Conservation (phyloP, 2,113 vertebrate genomes). For the Syngnathus typhle region DNA sequence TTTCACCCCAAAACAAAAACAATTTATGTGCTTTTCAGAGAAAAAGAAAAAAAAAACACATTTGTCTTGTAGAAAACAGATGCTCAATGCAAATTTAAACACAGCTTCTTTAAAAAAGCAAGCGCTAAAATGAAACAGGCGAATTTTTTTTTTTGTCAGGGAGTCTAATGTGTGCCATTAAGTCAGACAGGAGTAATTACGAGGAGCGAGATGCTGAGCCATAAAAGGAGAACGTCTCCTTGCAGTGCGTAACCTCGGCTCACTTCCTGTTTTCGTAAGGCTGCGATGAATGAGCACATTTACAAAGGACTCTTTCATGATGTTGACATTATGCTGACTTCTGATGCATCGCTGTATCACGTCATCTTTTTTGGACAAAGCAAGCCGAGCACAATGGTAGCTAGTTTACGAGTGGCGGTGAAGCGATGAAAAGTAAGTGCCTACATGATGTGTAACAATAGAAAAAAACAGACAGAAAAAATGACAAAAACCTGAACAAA, state of each 20-base stretch:
- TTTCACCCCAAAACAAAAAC: no score
- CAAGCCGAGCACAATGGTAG: slow-evolving; percentile 77
- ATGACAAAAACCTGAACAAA: slow-evolving; percentile 40
- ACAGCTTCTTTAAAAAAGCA: neutral
- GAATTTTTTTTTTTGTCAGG: neutral
- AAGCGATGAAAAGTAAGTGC: slow-evolving; percentile 47
- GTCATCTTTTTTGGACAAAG: slow-evolving; percentile 63
- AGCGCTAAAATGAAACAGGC: neutral
- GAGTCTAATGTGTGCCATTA: neutral
- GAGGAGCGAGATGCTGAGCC: neutral
- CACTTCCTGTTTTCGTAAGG: slow-evolving; percentile 24
- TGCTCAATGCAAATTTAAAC: neutral
- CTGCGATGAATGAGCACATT: slow-evolving; percentile 16
- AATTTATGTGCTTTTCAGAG: no score
- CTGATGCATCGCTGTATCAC: slow-evolving; percentile 37
- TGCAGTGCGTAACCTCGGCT: slow-evolving; percentile 37
- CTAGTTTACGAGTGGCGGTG: slow-evolving; percentile 78
- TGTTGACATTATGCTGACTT: slow-evolving; percentile 45
- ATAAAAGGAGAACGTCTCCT: slow-evolving; percentile 18
- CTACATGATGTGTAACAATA: slow-evolving; percentile 45
- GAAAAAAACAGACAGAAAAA: slow-evolving; percentile 20
- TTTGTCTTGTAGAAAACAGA: neutral
- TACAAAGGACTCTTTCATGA: slow-evolving; percentile 43
- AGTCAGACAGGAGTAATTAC: slow-evolving; percentile 4
- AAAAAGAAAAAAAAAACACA: neutral